Conservation (phyloP, 1,140 invertebrate genomes). For the Gryllus bimaculatus region DNA sequence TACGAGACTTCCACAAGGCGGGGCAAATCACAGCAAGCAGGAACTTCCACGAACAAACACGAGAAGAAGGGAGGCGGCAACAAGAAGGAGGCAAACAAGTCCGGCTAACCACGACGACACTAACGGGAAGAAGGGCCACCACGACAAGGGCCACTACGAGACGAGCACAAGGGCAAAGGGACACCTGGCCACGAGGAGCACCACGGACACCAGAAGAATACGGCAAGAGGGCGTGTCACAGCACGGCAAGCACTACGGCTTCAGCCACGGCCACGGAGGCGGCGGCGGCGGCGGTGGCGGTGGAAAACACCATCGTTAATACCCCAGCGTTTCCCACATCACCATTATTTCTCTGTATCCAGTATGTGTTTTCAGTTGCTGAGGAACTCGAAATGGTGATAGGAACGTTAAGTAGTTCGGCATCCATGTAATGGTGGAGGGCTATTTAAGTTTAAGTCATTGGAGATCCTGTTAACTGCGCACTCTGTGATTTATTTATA, state of each 20-base stretch:
- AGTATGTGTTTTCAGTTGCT: not conserved
- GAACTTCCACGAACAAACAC: slow-evolving; percentile 60
- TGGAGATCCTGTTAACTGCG: not conserved
- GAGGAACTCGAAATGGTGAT: not conserved
- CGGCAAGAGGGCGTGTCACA: slow-evolving; percentile 54
- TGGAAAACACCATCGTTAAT: not conserved
- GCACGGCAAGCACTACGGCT: slow-evolving; percentile 48
- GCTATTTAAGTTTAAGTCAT: not conserved
- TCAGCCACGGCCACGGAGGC: slow-evolving; percentile 36
- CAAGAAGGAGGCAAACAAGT: slow-evolving; percentile 63
- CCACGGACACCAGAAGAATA: slow-evolving; percentile 51
- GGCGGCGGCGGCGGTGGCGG: slow-evolving; percentile 9
- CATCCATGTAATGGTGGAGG: not conserved
- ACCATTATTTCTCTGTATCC: not conserved
- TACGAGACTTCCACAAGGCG: slow-evolving; percentile 73
- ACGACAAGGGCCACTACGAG: slow-evolving; percentile 65
- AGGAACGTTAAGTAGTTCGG: not conserved
- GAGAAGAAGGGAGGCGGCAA: slow-evolving; percentile 56
- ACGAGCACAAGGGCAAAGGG: slow-evolving; percentile 66
- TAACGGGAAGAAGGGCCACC: slow-evolving; percentile 61
- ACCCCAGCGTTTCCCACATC: not conserved
- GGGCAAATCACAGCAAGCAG: slow-evolving; percentile 57
- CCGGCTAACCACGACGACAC: slow-evolving; percentile 57
- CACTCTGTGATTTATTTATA: not conserved
- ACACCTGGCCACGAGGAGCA: slow-evolving; percentile 58